Evolutionary conservation across 64 coral and sea anemone species (phyloP), one percentile per base, ranked within the genome.

Genomic region (Montipora capricornis): DNA sequence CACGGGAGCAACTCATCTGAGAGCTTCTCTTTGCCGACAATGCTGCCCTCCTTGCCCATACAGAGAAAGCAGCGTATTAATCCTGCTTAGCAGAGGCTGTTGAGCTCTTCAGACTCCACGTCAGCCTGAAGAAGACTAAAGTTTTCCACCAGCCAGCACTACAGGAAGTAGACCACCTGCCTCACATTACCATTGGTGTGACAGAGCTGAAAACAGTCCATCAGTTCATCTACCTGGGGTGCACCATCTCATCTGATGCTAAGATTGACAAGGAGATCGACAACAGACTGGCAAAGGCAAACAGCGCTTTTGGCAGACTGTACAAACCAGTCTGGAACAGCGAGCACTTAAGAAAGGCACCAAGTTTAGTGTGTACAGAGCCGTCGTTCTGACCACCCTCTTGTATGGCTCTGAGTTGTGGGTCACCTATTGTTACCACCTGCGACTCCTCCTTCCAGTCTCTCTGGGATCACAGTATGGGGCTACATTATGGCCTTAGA

Each of bases 21-120:
- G 87, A 89, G 8, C 75, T 89, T 7, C 87, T 89, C 1, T 78
- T 76, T 59, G 74, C 87, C 0, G 87, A 89, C 13, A 73, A 89
- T 55, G 13, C 15, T 29, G 17, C 87, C 37, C 74, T 77, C 8
- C 10, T 44, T 44, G 73, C 87, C 3, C 55, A 78, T 19, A 69
- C 8, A 4, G 79, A 53, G 17, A 57, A 57, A 2, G 4, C 73
- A 80, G 5, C 10, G 10, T 6, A 10, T 73, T 4, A 59, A 4
- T 22, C 4, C 10, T 81, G 79, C 52, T 59, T 81, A n/a, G 49
- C 51, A 57, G 5, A 19, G 19, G 49, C 49, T 5, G 49, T 49
- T 17, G 3, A 59, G 17, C 16, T 26, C 19, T 37, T 59, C 57
- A 49, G 79, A 19, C 20, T 81, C 5, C 8, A 12, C 0, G 10